A percentile compares a stretch with the other conserved stretches of the same genome.
Evolutionary conservation across 2,888 invertebrate genomes (phyloP).

Genomic region (Dynastes tityus): DNA sequence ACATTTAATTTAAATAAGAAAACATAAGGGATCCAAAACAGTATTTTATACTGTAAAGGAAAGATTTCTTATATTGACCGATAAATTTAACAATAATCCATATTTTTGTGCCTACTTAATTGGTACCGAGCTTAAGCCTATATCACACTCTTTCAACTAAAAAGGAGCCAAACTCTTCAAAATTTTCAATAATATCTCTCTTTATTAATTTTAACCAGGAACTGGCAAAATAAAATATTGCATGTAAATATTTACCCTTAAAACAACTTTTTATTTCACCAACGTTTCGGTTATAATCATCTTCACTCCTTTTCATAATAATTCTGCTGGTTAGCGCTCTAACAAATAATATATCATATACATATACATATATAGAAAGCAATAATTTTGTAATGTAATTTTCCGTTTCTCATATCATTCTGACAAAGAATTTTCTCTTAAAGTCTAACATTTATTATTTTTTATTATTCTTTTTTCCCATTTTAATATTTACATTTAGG

Average conservation of each 20-base stretch:
- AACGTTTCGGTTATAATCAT: constrained; percentile 6
- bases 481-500: constrained; percentile 41
- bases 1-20: not conserved
- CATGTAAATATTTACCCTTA: not conserved
- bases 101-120: constrained; percentile 52
- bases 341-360: constrained; percentile 42
- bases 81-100: constrained; percentile 44
- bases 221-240: constrained; percentile 39
- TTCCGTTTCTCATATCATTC: not conserved
- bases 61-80: constrained; percentile 4
- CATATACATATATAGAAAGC: constrained; percentile 41
- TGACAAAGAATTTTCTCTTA: not conserved
- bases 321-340: constrained; percentile 30
- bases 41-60: not conserved
- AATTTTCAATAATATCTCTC: not conserved
- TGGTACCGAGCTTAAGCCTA: constrained; percentile 60
- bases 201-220: constrained; percentile 3
- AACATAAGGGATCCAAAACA: not conserved
- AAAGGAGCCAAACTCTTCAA: constrained; percentile 52
- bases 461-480: too few species aligned
- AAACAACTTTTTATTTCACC: constrained; percentile 37
- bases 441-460: constrained; percentile 38
- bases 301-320: constrained; percentile 13
- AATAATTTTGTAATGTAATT: constrained; percentile 12
- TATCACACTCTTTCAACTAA: constrained; percentile 61